These are phyloP conservation scores for Synergus gifuensis DNA, from an alignment of 2,888 invertebrate genomes.

Conservation along the genomic window DNA sequence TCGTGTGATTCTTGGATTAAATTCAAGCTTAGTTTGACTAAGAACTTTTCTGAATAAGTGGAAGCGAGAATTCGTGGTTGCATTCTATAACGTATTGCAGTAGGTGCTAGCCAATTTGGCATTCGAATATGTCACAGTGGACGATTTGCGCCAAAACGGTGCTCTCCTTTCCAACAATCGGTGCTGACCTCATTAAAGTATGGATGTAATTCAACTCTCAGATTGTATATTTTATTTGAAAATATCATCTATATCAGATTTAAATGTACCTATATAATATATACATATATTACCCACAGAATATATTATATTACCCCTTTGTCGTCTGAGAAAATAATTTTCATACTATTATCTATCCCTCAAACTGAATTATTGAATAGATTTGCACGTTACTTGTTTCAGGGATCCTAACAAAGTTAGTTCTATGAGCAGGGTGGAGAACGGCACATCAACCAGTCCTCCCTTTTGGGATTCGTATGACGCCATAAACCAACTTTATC, in stretches of 20 bases:
- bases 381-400: conserved; percentile 67
- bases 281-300: too few relatives aligned
- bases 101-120: conserved; percentile 28
- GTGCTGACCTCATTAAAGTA: conserved; percentile 26
- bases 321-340: too few relatives aligned
- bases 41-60: neutral
- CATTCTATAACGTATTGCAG: conserved; percentile 14
- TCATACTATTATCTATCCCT: too few relatives aligned
- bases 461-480: conserved; percentile 95
- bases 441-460: conserved; percentile 78
- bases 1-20: neutral
- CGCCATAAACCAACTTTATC: conserved; percentile 92
- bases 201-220: neutral
- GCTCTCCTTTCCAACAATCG: conserved; percentile 30
- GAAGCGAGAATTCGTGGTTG: neutral
- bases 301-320: too few relatives aligned
- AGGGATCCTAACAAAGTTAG: conserved; percentile 85
- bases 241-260: neutral
- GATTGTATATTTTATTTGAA: neutral
- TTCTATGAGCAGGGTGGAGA: conserved; percentile 72
- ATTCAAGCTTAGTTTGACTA: neutral
- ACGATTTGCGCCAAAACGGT: neutral
- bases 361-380: neutral
- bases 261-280: too few relatives aligned
- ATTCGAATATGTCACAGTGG: conserved; percentile 14